Evolutionary conservation across 2,888 invertebrate species (phyloP).

Genomic region (Dicyrtoma fusca): DNA sequence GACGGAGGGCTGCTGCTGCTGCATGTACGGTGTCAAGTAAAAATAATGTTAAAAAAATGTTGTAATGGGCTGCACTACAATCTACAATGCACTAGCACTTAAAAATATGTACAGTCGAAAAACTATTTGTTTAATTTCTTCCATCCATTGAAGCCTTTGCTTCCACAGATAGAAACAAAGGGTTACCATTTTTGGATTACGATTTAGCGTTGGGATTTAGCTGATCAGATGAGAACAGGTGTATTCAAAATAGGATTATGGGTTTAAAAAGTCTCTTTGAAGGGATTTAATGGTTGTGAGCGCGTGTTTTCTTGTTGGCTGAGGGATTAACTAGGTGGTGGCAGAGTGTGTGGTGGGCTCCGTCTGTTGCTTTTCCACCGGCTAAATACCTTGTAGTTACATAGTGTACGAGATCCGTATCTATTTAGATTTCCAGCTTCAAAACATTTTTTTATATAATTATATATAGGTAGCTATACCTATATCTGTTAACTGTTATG

Average conservation of each 20-base stretch:
- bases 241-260: constrained; percentile 30
- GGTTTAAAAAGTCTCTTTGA: constrained; percentile 15
- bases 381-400: too few species aligned
- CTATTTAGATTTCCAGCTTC: background rate
- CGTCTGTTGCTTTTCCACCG: too few species aligned
- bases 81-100: too few species aligned
- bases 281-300: constrained; percentile 12
- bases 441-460: background rate
- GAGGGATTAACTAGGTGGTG: constrained; percentile 12
- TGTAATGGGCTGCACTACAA: too few species aligned
- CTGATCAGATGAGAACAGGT: constrained; percentile 13
- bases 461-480: background rate
- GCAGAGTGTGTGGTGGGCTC: background rate
- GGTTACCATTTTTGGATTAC: background rate
- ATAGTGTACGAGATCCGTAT: background rate
- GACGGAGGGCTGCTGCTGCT: background rate
- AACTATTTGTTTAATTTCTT: too few species aligned
- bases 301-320: background rate
- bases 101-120: too few species aligned
- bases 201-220: too few species aligned
- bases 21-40: too few species aligned
- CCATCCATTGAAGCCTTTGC: too few species aligned
- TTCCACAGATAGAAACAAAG: too few species aligned
- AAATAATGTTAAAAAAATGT: too few species aligned
- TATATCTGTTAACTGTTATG: background rate